Conservation (phyloP, 2,888 invertebrate species). For the Resseliella maxima region DNA sequence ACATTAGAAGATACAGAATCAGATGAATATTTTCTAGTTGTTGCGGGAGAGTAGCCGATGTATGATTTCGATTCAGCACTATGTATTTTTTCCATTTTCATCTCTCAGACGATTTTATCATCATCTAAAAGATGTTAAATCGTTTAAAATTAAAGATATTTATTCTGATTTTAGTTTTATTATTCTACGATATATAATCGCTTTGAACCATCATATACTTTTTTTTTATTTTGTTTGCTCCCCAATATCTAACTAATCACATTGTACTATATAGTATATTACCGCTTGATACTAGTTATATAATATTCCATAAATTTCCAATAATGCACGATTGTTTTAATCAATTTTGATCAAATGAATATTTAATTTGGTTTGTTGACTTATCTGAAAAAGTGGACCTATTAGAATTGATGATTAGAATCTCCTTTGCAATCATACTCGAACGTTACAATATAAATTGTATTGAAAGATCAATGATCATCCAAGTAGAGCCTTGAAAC, state of each 20-base stretch:
- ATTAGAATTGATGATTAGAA: too few relatives aligned
- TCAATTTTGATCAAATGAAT: too few relatives aligned
- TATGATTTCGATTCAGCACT: conserved; percentile 29
- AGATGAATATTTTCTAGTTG: not conserved
- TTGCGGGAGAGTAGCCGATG: not conserved
- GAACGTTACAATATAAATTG: too few relatives aligned
- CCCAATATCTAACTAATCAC: conserved; percentile 28
- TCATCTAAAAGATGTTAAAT: conserved; percentile 39
- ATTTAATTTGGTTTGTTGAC: too few relatives aligned
- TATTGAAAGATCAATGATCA: too few relatives aligned
- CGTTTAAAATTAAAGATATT: conserved; percentile 6
- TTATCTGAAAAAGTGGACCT: too few relatives aligned
- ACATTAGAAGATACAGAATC: too few relatives aligned
- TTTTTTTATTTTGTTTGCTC: too few relatives aligned
- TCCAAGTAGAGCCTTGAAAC: too few relatives aligned
- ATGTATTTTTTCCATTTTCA: not conserved
- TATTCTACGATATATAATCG: not conserved
- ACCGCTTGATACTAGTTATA: conserved; percentile 26
- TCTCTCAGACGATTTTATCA: not conserved
- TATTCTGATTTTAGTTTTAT: not conserved
- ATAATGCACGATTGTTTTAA: too few relatives aligned
- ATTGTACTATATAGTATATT: conserved; percentile 11
- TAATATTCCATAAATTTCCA: conserved; percentile 2
- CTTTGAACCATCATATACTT: too few relatives aligned
- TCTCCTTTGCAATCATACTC: too few relatives aligned